Conservation (phyloP, 2,888 invertebrate genomes). For the Euplexia lucipara region DNA sequence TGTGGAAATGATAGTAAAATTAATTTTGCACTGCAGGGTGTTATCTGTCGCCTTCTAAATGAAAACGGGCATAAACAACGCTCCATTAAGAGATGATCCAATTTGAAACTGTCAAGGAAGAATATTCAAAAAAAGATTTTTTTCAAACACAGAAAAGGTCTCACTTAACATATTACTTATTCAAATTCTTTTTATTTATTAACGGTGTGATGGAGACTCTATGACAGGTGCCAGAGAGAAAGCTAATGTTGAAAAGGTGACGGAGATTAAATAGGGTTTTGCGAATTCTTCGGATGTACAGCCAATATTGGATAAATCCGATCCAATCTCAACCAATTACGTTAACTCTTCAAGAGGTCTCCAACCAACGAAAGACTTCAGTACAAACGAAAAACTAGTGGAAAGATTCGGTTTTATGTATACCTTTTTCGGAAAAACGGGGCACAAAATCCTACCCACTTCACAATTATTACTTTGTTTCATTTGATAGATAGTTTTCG, state of each 20-base stretch:
- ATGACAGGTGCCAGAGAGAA: constrained; percentile 22
- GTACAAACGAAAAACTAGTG: constrained; percentile 3
- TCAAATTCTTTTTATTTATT: constrained; percentile 30
- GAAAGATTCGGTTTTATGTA: neutral
- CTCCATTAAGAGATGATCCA: neutral
- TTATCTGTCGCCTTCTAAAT: no score
- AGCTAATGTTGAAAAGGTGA: constrained; percentile 19
- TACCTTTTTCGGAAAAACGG: constrained; percentile 1
- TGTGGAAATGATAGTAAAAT: no score
- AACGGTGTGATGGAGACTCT: neutral
- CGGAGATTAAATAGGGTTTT: constrained; percentile 9
- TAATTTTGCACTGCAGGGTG: no score
- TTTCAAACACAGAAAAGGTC: neutral
- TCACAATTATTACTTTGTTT: constrained; percentile 2
- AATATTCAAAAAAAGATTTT: neutral
- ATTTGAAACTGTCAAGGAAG: neutral
- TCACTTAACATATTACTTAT: neutral
- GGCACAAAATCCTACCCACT: neutral
- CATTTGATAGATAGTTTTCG: no score
- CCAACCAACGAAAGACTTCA: constrained; percentile 12
- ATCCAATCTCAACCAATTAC: constrained; percentile 38
- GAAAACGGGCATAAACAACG: neutral
- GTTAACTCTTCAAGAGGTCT: constrained; percentile 10
- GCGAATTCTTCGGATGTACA: neutral
- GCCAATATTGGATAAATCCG: constrained; percentile 25